Evolutionary conservation across 2,888 invertebrate species (phyloP), one percentile per base, ranked within the genome.

Genomic region (Ectropis crepuscularia): DNA sequence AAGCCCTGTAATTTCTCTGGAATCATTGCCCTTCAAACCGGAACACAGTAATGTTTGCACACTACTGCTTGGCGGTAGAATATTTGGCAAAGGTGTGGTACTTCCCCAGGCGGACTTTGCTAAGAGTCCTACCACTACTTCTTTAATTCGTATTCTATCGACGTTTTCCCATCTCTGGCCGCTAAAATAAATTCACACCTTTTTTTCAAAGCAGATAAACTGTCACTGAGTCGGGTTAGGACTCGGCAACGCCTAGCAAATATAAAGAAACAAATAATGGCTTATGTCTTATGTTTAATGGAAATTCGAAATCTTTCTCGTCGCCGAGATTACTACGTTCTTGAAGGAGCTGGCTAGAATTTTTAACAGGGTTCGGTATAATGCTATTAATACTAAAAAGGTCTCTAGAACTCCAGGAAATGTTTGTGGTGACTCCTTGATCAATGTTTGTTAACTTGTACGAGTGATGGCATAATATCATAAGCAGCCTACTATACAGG

Each of bases 201-300:
- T 65, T 70, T 65, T 66, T 54, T 64, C 58, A 28, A 28, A 55
- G 49, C 57, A 49, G 59, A 63, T 65, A 63, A 70, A 67, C 55
- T 67, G 68, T 61, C 63, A 59, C 61, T 54, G 59, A 68, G 66
- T 67, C 49, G 61, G 61, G 61, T 53, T 66, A 65, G 50, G 50
- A 39, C 57, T 57, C 54, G 36, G 37, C 49, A 41, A 37, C 51
- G 12, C 16, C 53, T 38, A 42, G 41, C 53, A 53, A 60, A 60
- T 53, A 48, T 43, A 53, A 53, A 60, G 53, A 55, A 55, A 55
- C 60, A 60, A 60, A 60, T 53, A 60, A 48, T 53, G 36, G 48
- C 41, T 53, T 46, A 60, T 38, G 60, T 47, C 28, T 61, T 50
- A 61, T 55, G 50, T 43, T 45, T 50, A 61, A 61, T 61, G 61